A percentile compares a stretch with the other conserved stretches of the same genome.
These are phyloP conservation scores for Andrena dorsata DNA, from an alignment of 2,888 invertebrate genomes.

Conservation along the genomic window DNA sequence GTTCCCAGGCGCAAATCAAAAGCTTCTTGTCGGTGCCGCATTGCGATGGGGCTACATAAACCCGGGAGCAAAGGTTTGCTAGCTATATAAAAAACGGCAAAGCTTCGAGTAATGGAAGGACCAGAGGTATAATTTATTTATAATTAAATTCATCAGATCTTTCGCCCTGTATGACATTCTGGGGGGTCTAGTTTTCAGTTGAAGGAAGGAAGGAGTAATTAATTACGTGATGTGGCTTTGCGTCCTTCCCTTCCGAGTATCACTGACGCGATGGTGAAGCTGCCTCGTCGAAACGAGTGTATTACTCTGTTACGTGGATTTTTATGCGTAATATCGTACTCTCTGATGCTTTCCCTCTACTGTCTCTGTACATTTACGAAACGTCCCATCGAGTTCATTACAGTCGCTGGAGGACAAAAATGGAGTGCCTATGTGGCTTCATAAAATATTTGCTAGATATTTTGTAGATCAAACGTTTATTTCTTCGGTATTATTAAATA, in stretches of 20 bases:
- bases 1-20: neutral
- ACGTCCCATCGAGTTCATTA: neutral
- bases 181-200: neutral
- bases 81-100: neutral
- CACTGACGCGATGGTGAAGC: neutral
- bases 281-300: neutral
- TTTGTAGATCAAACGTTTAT: neutral
- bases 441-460: neutral
- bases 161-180: neutral
- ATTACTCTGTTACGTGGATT: neutral
- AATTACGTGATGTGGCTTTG: constrained; percentile 24
- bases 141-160: constrained; percentile 31
- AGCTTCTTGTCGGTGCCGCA: neutral
- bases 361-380: no score
- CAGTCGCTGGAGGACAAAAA: neutral
- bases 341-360: no score
- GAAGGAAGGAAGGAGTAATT: constrained; percentile 23
- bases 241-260: constrained; percentile 1
- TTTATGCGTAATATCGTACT: no score
- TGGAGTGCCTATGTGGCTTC: neutral
- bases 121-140: constrained; percentile 15
- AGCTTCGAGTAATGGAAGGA: neutral
- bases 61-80: neutral
- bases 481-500: neutral
- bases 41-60: neutral